phyloP scores from a whole-genome alignment of 2,113 vertebrate genomes.

The Eurystomus gularis region DNA sequence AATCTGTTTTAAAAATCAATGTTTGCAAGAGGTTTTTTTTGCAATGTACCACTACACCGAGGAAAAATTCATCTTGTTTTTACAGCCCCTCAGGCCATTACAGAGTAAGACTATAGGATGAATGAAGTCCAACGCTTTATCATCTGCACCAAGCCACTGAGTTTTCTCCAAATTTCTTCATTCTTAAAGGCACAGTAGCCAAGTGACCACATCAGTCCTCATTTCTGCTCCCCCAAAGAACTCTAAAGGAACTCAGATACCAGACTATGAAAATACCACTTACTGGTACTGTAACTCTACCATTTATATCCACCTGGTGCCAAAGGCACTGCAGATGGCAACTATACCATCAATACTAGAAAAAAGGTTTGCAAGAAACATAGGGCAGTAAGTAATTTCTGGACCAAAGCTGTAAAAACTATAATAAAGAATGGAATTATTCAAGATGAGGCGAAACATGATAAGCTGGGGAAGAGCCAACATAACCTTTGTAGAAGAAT shows the following conservation, averaged over 20 bases:
- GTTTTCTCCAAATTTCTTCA: not conserved
- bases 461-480: not conserved
- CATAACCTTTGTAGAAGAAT: not conserved
- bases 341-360: not conserved
- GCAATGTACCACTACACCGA: not conserved
- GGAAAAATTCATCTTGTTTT: not conserved
- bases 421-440: not conserved
- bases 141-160: not conserved
- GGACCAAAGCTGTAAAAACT: not conserved
- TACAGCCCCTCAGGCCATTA: not conserved
- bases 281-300: not conserved
- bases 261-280: not conserved
- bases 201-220: not conserved
- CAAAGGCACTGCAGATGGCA: not conserved
- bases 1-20: constrained; percentile 46
- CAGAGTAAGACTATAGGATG: not conserved
- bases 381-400: not conserved
- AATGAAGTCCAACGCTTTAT: not conserved
- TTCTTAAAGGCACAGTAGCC: constrained; percentile 5
- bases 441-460: not conserved
- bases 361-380: not conserved
- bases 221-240: not conserved
- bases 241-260: not conserved
- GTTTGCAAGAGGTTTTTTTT: constrained; percentile 51
- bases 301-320: not conserved